Evolutionary conservation across 1,140 invertebrate genomes (phyloP).

Genomic region (Archegozetes longisetosus): DNA sequence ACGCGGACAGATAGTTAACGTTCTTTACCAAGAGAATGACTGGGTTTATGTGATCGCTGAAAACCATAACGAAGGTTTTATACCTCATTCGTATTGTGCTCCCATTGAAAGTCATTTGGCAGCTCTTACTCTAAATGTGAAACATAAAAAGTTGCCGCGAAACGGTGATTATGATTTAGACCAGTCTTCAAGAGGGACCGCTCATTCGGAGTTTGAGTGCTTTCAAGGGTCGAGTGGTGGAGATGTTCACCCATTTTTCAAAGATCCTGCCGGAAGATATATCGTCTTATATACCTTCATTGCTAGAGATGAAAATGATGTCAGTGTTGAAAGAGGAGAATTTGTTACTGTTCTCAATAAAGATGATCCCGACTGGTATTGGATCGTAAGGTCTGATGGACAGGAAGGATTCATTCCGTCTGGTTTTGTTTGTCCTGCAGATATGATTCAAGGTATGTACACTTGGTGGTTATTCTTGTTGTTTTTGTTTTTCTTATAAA

Average conservation of each 20-base stretch:
- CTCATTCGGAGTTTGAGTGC: background rate
- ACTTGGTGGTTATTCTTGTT: background rate
- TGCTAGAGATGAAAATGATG: slow-evolving; percentile 80
- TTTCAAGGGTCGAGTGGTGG: slow-evolving; percentile 1
- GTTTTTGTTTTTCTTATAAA: background rate
- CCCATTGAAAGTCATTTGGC: slow-evolving; percentile 61
- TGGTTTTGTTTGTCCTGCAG: slow-evolving; percentile 79
- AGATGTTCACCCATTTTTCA: slow-evolving; percentile 68
- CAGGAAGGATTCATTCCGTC: slow-evolving; percentile 90
- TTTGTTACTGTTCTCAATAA: slow-evolving; percentile 84
- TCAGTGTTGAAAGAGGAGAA: slow-evolving; percentile 79
- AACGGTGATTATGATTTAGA: slow-evolving; percentile 27
- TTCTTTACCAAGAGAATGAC: slow-evolving; percentile 83
- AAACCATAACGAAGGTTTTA: slow-evolving; percentile 46
- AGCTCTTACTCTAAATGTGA: slow-evolving; percentile 46
- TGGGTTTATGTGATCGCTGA: slow-evolving; percentile 83
- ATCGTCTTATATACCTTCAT: slow-evolving; percentile 85
- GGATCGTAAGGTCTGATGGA: slow-evolving; percentile 76
- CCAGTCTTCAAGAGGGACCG: background rate
- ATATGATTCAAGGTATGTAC: slow-evolving; percentile 39
- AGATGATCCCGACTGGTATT: slow-evolving; percentile 89
- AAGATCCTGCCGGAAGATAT: slow-evolving; percentile 79
- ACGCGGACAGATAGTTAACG: slow-evolving; percentile 63
- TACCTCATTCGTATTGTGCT: slow-evolving; percentile 80
- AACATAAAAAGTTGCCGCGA: slow-evolving; percentile 65